Evolutionary conservation across 2,888 invertebrate genomes (phyloP), one percentile per base, ranked within the genome.

Genomic region (Gerris lacustris): DNA sequence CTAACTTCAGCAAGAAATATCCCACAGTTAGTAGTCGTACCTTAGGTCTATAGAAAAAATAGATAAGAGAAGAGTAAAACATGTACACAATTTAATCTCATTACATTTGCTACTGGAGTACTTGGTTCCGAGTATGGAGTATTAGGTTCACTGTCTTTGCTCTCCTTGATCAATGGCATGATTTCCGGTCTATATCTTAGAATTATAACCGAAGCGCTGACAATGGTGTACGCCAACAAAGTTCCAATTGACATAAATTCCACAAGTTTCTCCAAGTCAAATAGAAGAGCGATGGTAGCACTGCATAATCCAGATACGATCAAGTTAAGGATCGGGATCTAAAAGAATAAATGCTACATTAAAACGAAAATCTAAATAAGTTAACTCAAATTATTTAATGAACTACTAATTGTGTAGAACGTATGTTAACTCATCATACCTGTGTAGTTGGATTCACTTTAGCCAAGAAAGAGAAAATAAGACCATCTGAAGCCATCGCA

Each of bases 191-290:
- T 84, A 78, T 94, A 94, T 67, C 94, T 85, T 70, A 95, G 82
- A 68, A 95, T 89, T 70, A 96, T 92, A 6, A 95, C 92, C 73
- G 91, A 90, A 15, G 92, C 92, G 74, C 94, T 92, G 5, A 96
- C 95, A 74, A 95, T 93, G 2, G 94, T 94, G 79, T 95, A 95
- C 0, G 94, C 93, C 76, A 93, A 80, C 69, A 94, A 82, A 0
- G 92, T 93, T 0, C 92, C 92, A 77, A 96, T 95, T 2, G 94
- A 94, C 92, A 96, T 94, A 79, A 96, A 94, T 79, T 96, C 94
- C 0, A 96, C 94, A 64, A 96, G 82, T 76, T 93, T 93, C 76
- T 92, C 88, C 75, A 96, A 84, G 80, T 96, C 94, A 77, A 95
- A 92, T 62, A 94, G 79, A 63, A 95, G 81, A 6, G 95, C 94